Conservation (phyloP, 2,797 vertebrate genomes). For the Acipenser oxyrinchus region DNA sequence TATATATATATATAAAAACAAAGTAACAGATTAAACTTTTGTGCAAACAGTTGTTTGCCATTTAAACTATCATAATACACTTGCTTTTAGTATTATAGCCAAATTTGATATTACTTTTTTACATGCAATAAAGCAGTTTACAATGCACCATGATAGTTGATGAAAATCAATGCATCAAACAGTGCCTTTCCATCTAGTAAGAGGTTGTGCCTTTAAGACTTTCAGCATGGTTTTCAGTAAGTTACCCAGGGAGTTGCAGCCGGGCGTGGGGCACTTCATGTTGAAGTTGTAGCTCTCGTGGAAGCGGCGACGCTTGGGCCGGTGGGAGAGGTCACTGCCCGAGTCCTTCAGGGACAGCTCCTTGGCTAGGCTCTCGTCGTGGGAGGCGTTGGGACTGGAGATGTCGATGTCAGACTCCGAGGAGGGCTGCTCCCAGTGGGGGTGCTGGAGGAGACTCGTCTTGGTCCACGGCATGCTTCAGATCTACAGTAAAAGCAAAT, state of each 20-base stretch:
- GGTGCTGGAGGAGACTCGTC: conserved; percentile 94
- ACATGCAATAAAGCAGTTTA: background rate
- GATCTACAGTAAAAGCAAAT: conserved; percentile 61
- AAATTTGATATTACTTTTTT: no score
- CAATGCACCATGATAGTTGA: background rate
- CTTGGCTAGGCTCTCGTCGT: conserved; percentile 89
- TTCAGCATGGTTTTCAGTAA: no score
- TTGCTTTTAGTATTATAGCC: no score
- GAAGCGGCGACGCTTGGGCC: conserved; percentile 92
- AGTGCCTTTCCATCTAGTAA: background rate
- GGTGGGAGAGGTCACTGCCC: conserved; percentile 88
- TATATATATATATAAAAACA: no score
- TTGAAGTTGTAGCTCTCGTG: conserved; percentile 99
- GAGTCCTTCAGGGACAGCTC: conserved; percentile 87
- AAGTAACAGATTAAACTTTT: no score
- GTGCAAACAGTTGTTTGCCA: no score
- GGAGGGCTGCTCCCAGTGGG: conserved; percentile 97
- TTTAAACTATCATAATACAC: no score
- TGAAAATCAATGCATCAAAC: no score
- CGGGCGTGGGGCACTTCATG: conserved; percentile 96
- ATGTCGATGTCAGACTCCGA: conserved; percentile 97
- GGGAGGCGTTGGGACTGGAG: conserved; percentile 92
- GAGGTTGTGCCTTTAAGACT: background rate
- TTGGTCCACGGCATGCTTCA: conserved; percentile 81
- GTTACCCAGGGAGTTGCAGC: conserved; percentile 94